Percentiles rank a stretch among this genome's conserved stretches.
phyloP scores from a whole-genome alignment of 2,113 vertebrate species.

The Pithys albifrons region DNA sequence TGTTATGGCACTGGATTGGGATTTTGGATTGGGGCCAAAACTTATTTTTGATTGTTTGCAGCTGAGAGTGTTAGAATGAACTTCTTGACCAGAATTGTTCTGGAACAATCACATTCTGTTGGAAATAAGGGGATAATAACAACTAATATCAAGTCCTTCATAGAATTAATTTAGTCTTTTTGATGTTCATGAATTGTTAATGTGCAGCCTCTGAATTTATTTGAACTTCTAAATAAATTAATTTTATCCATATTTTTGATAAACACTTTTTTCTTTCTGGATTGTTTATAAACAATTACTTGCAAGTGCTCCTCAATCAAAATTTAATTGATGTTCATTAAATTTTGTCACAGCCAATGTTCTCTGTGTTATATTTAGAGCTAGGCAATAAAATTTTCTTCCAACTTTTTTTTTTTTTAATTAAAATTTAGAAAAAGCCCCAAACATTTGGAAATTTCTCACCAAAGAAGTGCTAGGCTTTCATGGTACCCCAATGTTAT shows the following conservation, averaged over 20 bases:
- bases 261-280: neutral
- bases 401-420: neutral
- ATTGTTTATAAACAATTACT: constrained; percentile 59
- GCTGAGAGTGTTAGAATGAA: constrained; percentile 41
- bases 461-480: neutral
- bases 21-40: constrained; percentile 45
- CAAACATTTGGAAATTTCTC: neutral
- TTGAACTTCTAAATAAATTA: constrained; percentile 50
- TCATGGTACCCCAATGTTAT: neutral
- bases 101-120: neutral
- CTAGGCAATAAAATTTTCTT: neutral
- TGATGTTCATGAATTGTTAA: constrained; percentile 29
- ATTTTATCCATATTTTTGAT: constrained; percentile 44
- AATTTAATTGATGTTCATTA: constrained; percentile 5
- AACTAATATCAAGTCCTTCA: constrained; percentile 15
- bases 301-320: constrained; percentile 16
- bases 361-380: neutral
- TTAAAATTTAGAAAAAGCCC: accelerated
- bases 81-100: constrained; percentile 44
- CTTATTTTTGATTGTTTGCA: constrained; percentile 33
- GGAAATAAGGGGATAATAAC: constrained; percentile 45
- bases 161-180: constrained; percentile 29
- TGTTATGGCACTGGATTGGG: neutral
- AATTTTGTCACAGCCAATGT: neutral
- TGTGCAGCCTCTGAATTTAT: constrained; percentile 10